A percentile compares a stretch with the other conserved stretches of the same genome.
Conservation (phyloP, 2,888 invertebrate genomes). For the Meandrusa payeni region DNA sequence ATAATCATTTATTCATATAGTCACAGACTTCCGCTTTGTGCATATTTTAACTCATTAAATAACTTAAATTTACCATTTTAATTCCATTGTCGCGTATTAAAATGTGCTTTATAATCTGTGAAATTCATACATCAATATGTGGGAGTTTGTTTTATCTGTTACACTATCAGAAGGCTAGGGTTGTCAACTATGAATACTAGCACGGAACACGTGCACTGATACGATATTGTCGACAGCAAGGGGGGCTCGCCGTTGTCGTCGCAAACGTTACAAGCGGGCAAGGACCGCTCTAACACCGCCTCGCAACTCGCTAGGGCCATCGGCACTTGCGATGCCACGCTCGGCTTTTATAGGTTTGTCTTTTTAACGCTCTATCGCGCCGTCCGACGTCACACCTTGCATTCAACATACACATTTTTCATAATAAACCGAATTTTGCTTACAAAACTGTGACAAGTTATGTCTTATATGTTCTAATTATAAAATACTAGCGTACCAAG, state of each 20-base stretch:
- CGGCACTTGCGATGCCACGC: conserved; percentile 47
- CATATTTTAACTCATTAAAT: too few relatives aligned
- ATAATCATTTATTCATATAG: background rate
- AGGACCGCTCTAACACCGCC: conserved; percentile 45
- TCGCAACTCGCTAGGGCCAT: conserved; percentile 44
- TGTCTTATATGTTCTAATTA: too few relatives aligned
- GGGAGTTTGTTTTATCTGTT: conserved; percentile 4
- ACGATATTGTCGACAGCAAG: conserved; percentile 53
- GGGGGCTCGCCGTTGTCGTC: conserved; percentile 67
- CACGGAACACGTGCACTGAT: conserved; percentile 5
- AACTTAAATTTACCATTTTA: too few relatives aligned
- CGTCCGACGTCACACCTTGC: conserved; percentile 29
- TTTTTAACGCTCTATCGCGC: conserved; percentile 42
- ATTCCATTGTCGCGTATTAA: too few relatives aligned
- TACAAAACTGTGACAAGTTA: too few relatives aligned
- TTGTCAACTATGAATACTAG: conserved; percentile 1
- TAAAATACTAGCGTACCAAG: too few relatives aligned
- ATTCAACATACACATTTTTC: too few relatives aligned
- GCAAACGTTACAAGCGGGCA: conserved; percentile 51
- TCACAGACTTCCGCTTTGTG: too few relatives aligned
- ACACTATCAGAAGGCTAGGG: background rate
- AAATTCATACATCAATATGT: background rate
- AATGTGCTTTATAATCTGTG: conserved; percentile 6
- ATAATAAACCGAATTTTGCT: too few relatives aligned
- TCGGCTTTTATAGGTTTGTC: conserved; percentile 70